phyloP scores from a whole-genome alignment of 2,113 vertebrate genomes.

The Coreoperca whiteheadi region DNA sequence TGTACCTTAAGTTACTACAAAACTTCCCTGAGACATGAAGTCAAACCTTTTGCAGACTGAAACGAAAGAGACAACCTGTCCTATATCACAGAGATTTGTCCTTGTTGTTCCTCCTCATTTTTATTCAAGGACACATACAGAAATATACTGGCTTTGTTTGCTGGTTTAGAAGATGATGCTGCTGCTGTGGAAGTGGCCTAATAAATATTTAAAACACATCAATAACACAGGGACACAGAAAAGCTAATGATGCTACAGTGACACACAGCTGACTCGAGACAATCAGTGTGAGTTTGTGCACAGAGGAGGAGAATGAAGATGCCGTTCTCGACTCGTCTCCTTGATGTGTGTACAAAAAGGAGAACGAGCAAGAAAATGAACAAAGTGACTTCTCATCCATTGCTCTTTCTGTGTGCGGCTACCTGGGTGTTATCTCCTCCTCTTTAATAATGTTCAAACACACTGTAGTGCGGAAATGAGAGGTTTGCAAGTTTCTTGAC shows the following conservation, averaged over 20 bases:
- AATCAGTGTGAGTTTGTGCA: constrained; percentile 19
- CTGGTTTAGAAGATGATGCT: constrained; percentile 40
- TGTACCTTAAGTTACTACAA: not conserved
- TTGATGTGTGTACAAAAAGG: constrained; percentile 23
- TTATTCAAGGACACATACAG: constrained; percentile 53
- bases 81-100: constrained; percentile 9
- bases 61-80: not conserved
- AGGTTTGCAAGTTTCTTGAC: constrained; percentile 43
- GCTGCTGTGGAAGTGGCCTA: constrained; percentile 55
- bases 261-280: constrained; percentile 58
- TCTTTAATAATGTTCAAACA: constrained; percentile 49
- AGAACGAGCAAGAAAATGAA: constrained; percentile 20
- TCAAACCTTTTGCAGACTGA: not conserved
- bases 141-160: constrained; percentile 51
- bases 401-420: constrained; percentile 4
- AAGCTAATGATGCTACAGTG: constrained; percentile 69
- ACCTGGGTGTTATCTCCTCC: constrained; percentile 31
- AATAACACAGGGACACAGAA: constrained; percentile 61
- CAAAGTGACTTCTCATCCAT: constrained; percentile 33
- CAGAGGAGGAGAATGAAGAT: not conserved
- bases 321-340: constrained; percentile 10
- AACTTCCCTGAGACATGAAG: not conserved
- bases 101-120: constrained; percentile 45
- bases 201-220: constrained; percentile 79
- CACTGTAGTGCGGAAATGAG: not conserved